Evolutionary conservation across 2,113 vertebrate species (phyloP).

Genomic region (Amazona vittata): DNA sequence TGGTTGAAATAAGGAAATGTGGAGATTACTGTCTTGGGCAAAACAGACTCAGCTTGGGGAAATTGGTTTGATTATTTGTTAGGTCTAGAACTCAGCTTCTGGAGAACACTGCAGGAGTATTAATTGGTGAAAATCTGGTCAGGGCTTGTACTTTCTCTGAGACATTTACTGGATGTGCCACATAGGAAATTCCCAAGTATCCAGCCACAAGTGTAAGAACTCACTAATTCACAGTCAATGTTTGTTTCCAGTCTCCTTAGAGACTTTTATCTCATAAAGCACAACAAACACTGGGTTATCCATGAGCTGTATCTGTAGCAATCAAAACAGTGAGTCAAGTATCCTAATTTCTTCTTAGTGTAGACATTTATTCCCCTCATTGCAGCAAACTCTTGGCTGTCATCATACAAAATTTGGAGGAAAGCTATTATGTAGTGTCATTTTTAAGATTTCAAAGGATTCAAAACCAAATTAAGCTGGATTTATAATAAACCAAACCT

Average conservation of each 20-base stretch:
- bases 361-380: not conserved
- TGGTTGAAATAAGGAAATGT: not conserved
- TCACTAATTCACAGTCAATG: not conserved
- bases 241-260: constrained; percentile 6
- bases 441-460: not conserved
- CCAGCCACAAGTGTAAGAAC: not conserved
- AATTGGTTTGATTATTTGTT: not conserved
- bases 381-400: not conserved
- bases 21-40: not conserved
- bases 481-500: not conserved
- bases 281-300: not conserved
- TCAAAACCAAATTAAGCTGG: not conserved
- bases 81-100: not conserved
- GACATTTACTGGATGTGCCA: not conserved
- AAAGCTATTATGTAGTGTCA: not conserved
- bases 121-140: not conserved
- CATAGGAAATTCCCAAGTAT: not conserved
- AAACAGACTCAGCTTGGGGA: not conserved
- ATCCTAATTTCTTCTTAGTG: not conserved
- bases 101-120: not conserved
- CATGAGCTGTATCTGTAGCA: not conserved
- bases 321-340: not conserved
- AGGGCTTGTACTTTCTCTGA: not conserved
- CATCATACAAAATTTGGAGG: not conserved
- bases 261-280: not conserved